A percentile compares a stretch with the other conserved stretches of the same genome.
phyloP scores from a whole-genome alignment of 2,888 invertebrate species.

The Crocallis elinguaria region DNA sequence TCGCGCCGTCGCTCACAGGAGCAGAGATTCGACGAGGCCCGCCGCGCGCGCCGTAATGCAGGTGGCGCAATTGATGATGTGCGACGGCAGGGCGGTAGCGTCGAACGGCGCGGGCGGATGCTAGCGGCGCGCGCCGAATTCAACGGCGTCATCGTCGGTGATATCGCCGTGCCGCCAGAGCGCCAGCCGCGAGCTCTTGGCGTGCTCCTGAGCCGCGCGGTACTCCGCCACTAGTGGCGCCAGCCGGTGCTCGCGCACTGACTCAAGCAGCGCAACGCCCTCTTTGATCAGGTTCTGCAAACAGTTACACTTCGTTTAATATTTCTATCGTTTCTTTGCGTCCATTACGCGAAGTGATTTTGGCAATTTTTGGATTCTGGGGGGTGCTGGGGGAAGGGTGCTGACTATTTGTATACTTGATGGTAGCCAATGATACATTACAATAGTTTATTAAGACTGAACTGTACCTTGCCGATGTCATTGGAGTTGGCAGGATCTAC shows the following conservation, averaged over 20 bases:
- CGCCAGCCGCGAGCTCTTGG: constrained; percentile 93
- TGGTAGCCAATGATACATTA: too few species aligned
- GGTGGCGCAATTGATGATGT: constrained; percentile 56
- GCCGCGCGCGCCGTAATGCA: constrained; percentile 53
- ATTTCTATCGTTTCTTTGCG: too few species aligned
- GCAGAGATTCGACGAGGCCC: background rate
- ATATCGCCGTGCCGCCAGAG: constrained; percentile 99
- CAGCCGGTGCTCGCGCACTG: constrained; percentile 92
- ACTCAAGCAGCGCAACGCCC: constrained; percentile 93
- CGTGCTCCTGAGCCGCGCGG: constrained; percentile 92
- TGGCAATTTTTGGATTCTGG: too few species aligned
- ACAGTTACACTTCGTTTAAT: too few species aligned
- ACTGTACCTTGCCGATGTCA: constrained; percentile 79
- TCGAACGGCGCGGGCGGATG: constrained; percentile 41
- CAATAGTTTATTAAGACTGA: background rate
- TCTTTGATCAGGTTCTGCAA: constrained; percentile 91
- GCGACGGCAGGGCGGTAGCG: constrained; percentile 50
- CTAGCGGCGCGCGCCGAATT: constrained; percentile 81
- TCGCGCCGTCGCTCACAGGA: background rate
- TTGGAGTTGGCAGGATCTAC: constrained; percentile 76
- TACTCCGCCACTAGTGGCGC: constrained; percentile 92
- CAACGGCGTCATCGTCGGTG: constrained; percentile 93
- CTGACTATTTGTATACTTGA: too few species aligned
- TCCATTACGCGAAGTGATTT: too few species aligned
- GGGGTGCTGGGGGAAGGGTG: too few species aligned